These are phyloP conservation scores for Metellina segmentata DNA, from an alignment of 2,888 invertebrate genomes.

Conservation along the genomic window DNA sequence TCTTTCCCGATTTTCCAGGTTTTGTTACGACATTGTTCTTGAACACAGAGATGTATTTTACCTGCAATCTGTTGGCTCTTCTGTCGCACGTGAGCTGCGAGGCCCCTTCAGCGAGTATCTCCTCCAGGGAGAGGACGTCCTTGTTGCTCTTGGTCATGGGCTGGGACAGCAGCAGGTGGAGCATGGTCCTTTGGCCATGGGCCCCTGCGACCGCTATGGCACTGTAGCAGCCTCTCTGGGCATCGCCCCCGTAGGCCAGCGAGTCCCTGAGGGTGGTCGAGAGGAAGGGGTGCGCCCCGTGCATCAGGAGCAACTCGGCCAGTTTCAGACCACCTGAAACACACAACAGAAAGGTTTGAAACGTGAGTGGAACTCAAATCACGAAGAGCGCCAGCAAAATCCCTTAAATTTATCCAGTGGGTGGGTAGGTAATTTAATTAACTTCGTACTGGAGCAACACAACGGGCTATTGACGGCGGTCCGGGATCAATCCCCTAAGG, in stretches of 20 bases:
- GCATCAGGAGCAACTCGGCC: slow-evolving; percentile 88
- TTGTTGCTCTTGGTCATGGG: slow-evolving; percentile 84
- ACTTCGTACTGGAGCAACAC: no score
- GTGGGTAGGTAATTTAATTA: no score
- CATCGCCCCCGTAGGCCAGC: slow-evolving; percentile 91
- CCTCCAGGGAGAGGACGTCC: slow-evolving; percentile 92
- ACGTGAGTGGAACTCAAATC: no score
- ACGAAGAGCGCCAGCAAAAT: no score
- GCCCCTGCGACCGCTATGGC: slow-evolving; percentile 94
- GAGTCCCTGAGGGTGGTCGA: slow-evolving; percentile 91
- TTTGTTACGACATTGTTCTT: no score
- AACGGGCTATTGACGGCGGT: no score
- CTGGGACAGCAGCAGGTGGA: slow-evolving; percentile 89
- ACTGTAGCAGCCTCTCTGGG: slow-evolving; percentile 92
- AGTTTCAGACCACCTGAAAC: slow-evolving; percentile 84
- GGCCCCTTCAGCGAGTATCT: slow-evolving; percentile 92
- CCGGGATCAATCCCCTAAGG: no score
- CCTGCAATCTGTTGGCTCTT: slow-evolving; percentile 79
- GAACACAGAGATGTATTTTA: slow-evolving; percentile 22
- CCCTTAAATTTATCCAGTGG: no score
- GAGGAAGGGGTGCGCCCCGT: slow-evolving; percentile 93
- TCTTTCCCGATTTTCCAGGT: no score
- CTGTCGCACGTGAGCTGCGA: slow-evolving; percentile 79
- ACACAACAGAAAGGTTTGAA: neutral
- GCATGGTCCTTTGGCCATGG: slow-evolving; percentile 90